These are phyloP conservation scores for Drosophila erecta DNA, from an alignment of 1,140 invertebrate genomes.

Conservation along the genomic window DNA sequence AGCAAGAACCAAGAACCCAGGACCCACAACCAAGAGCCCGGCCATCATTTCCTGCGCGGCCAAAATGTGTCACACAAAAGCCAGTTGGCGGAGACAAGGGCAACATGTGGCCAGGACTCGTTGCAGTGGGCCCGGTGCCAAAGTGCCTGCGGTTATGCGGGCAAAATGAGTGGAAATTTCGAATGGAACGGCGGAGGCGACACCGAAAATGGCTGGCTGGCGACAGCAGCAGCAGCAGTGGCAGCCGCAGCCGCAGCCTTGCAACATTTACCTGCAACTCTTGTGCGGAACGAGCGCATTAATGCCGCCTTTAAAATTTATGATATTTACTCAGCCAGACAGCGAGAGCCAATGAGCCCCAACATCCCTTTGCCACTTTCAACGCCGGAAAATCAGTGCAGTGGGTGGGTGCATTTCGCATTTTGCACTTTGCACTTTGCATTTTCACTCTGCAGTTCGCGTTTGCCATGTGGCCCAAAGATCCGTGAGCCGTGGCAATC, in stretches of 20 bases:
- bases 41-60: constrained; percentile 59
- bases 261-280: constrained; percentile 33
- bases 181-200: constrained; percentile 4
- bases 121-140: constrained; percentile 52
- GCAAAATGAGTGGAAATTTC: background rate
- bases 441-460: constrained; percentile 17
- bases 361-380: constrained; percentile 8
- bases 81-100: constrained; percentile 43
- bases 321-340: constrained; percentile 74
- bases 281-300: constrained; percentile 57
- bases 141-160: constrained; percentile 79
- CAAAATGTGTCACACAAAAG: constrained; percentile 68
- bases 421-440: constrained; percentile 8
- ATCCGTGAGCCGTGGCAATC: constrained; percentile 19
- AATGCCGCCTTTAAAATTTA: constrained; percentile 79
- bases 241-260: constrained; percentile 11
- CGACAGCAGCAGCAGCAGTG: too few species aligned
- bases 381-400: background rate
- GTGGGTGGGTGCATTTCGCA: background rate
- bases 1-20: background rate
- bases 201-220: constrained; percentile 16
- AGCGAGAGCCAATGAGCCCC: constrained; percentile 11
- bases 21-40: too few species aligned
- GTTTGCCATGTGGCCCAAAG: constrained; percentile 8
- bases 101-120: constrained; percentile 68